Evolutionary conservation across 2,113 vertebrate genomes (phyloP).

Genomic region (Pelodiscus sinensis): DNA sequence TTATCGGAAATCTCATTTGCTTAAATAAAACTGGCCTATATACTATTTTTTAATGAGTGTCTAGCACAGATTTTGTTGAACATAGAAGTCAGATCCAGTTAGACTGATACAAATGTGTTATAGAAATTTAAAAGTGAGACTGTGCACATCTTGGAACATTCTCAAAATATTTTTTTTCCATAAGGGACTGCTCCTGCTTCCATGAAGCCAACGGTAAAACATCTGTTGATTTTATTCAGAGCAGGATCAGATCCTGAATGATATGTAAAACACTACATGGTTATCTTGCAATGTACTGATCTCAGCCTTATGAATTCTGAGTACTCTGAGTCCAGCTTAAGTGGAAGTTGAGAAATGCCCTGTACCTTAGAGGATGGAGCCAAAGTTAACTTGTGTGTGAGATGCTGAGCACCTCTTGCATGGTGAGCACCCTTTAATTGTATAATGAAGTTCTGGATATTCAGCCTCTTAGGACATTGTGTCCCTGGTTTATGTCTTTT

Average conservation of each 20-base stretch:
- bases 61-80: constrained; percentile 47
- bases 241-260: background rate
- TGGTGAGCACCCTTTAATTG: background rate
- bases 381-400: background rate
- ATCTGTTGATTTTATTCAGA: background rate
- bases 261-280: background rate
- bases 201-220: rapidly evolving
- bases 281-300: background rate
- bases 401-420: background rate
- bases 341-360: background rate
- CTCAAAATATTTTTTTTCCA: background rate
- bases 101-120: background rate
- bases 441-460: background rate
- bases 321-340: background rate
- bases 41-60: constrained; percentile 40
- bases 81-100: background rate
- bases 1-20: constrained; percentile 71
- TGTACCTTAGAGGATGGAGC: background rate
- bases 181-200: background rate
- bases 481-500: background rate
- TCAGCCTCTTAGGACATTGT: background rate
- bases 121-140: background rate
- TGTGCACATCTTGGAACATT: background rate
- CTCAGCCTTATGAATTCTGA: background rate
- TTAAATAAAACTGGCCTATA: constrained; percentile 69